Evolutionary conservation across 2,888 invertebrate species (phyloP), one percentile per base, ranked within the genome.

Genomic region (Lepidocyrtoides sp.): DNA sequence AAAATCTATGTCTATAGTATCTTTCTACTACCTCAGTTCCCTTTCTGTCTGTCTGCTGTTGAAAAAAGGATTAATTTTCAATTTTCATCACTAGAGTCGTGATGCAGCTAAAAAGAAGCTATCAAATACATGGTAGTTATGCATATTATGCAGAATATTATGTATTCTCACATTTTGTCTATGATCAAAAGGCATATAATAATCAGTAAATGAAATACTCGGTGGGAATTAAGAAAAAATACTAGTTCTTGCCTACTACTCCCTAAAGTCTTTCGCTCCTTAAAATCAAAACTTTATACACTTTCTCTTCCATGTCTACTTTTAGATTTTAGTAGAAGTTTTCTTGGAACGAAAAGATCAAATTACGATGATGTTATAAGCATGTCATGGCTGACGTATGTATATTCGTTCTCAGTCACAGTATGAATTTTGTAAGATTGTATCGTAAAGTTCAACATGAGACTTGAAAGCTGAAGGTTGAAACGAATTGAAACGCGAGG

Each of bases 41-140:
- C n/a, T 17, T 32, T 20, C 8, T 20, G 3, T 23, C 36, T 69
- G n/a, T 17, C 41, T 20, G 17, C 36, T 66, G 17, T 60, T 20
- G 14, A 72, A 26, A 14, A 83, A 29, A 66, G 83, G 83, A 83
- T 83, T 83, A 83, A 83, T 83, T 83, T 83, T 83, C 83, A 83
- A 83, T 83, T 83, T 83, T 66, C 83, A 26, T 83, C 51, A 83
- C 26, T 26, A 60, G n/a, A 60, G 10, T 60, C 60, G 60, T 60
- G 60, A 60, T 60, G 26, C 14, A 26, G 60, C 26, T 5, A 5
- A 29, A 26, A 20, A 60, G 26, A 5, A 8, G 10, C 44, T 8
- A 44, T 44, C 44, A 44, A 51, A n/a, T 14, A 14, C 5, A n/a
- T 14, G 41, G 4, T 41, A 7, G 41, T 72, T 17, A 36, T 41